Percentiles rank a stretch among this genome's conserved stretches.
These are phyloP conservation scores for Cottus gobio DNA, from an alignment of 2,113 vertebrate species.

Conservation along the genomic window DNA sequence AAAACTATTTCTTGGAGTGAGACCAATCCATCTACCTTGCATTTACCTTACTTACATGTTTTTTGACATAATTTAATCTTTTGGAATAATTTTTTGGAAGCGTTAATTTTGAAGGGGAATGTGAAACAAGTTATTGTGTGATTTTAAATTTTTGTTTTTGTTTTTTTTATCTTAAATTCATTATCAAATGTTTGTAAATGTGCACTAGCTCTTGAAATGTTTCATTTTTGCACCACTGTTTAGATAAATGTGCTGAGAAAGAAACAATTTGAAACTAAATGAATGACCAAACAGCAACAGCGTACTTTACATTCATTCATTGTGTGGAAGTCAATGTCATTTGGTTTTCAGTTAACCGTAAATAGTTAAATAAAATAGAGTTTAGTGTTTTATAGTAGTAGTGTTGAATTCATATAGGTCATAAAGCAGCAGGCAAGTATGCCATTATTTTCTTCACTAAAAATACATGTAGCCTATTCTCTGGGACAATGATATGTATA, in stretches of 20 bases:
- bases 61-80: constrained; percentile 1
- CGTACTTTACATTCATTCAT: constrained; percentile 9
- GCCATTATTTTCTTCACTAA: not conserved
- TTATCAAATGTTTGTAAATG: constrained; percentile 69
- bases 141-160: constrained; percentile 59
- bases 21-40: constrained; percentile 56
- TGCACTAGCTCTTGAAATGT: constrained; percentile 76
- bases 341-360: constrained; percentile 11
- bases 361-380: not conserved
- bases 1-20: constrained; percentile 68
- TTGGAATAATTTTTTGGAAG: constrained; percentile 69
- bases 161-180: constrained; percentile 67
- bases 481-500: not conserved
- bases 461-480: not conserved
- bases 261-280: constrained; percentile 33
- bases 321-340: constrained; percentile 58
- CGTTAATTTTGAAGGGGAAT: constrained; percentile 83
- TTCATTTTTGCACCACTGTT: constrained; percentile 68
- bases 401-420: not conserved
- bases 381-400: not conserved
- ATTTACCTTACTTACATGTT: constrained; percentile 1
- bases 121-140: constrained; percentile 82
- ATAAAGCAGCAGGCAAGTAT: not conserved
- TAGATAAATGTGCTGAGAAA: constrained; percentile 60
- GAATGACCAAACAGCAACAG: constrained; percentile 70